Base-by-base conservation (phyloP, 1,140 invertebrate species). In the Drosophila sp. region DNA sequence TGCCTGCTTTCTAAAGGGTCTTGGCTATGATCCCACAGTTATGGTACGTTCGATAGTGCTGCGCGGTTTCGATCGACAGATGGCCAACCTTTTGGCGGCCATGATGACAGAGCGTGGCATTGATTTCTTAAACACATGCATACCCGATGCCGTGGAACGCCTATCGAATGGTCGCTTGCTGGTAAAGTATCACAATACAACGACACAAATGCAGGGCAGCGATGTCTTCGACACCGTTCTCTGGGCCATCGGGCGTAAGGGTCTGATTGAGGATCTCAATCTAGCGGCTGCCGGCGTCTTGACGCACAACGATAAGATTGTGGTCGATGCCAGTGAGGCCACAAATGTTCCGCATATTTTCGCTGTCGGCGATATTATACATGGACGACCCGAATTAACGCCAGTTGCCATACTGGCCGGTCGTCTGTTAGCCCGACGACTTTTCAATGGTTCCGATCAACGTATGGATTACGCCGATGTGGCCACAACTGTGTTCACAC, bases 11-110 rank as follows among this genome's bases (percentile, higher is more conserved):
- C 93, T 99, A 4, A 95, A 96, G 79, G 97, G 96, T 3, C 92
- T 99, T 35, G 98, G 98, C 23, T 97, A 95, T 85, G 96, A 98
- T 56, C 95, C 97, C 0, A 98, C 97, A 0, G 95, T 99, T 17
- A 97, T 98, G 96, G 96, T 98, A 0, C 94, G 98, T 1, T 99
- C 98, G 0, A 96, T 99, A 66, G 94, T 98, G 8, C 93, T 99
- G n/a, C 95, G 98, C 79, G 98, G 98, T n/a, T 99, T 99, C 92
- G 98, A 99, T 93, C 98, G 98, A 92, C 97, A 99, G 94, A 99
- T 99, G 96, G 97, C 98, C 5, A 94, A 95, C 44, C 93, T 96
- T 61, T 94, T 99, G 64, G 95, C 95, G 2, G 93, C 94, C 23
- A 96, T 98, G 92, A 98, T 99, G 97, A 92, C 95, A 57, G 93